A percentile compares a stretch with the other conserved stretches of the same genome.
Evolutionary conservation across 2,888 invertebrate genomes (phyloP).

Genomic region (Eupithecia subumbrata): DNA sequence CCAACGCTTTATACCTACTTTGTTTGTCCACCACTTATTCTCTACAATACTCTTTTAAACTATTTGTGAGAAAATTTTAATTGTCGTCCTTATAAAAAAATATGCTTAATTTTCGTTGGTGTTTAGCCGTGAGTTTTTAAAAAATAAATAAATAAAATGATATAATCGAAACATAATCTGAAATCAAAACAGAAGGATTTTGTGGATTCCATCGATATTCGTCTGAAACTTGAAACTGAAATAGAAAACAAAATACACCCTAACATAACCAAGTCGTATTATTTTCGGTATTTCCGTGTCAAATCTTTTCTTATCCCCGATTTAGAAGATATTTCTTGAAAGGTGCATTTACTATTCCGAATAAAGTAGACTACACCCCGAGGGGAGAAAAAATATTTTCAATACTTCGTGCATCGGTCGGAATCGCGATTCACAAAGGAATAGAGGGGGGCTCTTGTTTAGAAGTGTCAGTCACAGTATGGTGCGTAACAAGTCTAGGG

Average conservation of each 20-base stretch:
- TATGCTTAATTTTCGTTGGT: no score
- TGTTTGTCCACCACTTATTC: no score
- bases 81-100: no score
- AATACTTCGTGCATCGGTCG: constrained; percentile 62
- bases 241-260: constrained; percentile 3
- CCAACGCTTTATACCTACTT: no score
- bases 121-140: no score
- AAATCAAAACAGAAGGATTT: background rate
- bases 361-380: constrained; percentile 40
- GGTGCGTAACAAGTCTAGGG: constrained; percentile 31
- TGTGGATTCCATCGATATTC: background rate
- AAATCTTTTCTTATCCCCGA: constrained; percentile 33
- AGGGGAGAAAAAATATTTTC: constrained; percentile 55
- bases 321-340: constrained; percentile 34
- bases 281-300: constrained; percentile 27
- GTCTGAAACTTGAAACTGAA: background rate
- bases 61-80: no score
- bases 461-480: constrained; percentile 64
- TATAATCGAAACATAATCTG: no score
- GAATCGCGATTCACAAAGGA: constrained; percentile 58
- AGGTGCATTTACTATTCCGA: constrained; percentile 45
- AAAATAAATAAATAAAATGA: no score
- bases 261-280: constrained; percentile 11
- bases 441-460: constrained; percentile 55
- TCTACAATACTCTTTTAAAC: no score